Evolutionary conservation across 2,113 vertebrate genomes (phyloP).

Genomic region (Percina caprodes): DNA sequence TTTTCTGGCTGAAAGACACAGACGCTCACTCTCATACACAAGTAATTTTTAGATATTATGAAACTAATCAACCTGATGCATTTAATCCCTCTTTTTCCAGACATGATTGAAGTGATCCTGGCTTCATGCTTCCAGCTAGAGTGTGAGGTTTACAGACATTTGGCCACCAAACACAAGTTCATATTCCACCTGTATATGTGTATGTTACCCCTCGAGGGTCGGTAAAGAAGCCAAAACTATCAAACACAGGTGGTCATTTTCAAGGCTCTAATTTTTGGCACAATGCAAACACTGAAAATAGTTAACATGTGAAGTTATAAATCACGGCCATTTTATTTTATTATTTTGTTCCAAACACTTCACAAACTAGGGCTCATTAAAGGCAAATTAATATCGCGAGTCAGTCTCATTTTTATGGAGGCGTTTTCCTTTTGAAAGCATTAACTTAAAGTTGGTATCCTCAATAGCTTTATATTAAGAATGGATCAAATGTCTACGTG

Average conservation of each 20-base stretch:
- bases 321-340: slow-evolving; percentile 65
- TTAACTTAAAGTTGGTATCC: background rate
- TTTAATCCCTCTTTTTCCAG: slow-evolving; percentile 66
- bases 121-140: slow-evolving; percentile 38
- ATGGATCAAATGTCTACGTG: background rate
- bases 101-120: slow-evolving; percentile 63
- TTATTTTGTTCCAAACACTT: slow-evolving; percentile 71
- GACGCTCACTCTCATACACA: slow-evolving; percentile 37
- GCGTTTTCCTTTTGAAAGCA: slow-evolving; percentile 32
- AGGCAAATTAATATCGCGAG: slow-evolving; percentile 51
- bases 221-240: slow-evolving; percentile 71
- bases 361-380: slow-evolving; percentile 55
- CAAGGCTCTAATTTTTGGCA: slow-evolving; percentile 70
- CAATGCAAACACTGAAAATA: slow-evolving; percentile 66
- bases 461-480: slow-evolving; percentile 6
- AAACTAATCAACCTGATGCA: slow-evolving; percentile 58
- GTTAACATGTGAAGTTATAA: slow-evolving; percentile 80
- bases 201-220: slow-evolving; percentile 60
- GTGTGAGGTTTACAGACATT: slow-evolving; percentile 46
- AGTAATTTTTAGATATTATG: slow-evolving; percentile 55
- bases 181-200: slow-evolving; percentile 71
- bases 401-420: slow-evolving; percentile 37
- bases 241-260: slow-evolving; percentile 82
- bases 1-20: slow-evolving; percentile 37
- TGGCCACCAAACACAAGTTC: slow-evolving; percentile 63